Evolutionary conservation across 2,888 invertebrate species (phyloP).

Genomic region (Amphipyra tragopoginis): DNA sequence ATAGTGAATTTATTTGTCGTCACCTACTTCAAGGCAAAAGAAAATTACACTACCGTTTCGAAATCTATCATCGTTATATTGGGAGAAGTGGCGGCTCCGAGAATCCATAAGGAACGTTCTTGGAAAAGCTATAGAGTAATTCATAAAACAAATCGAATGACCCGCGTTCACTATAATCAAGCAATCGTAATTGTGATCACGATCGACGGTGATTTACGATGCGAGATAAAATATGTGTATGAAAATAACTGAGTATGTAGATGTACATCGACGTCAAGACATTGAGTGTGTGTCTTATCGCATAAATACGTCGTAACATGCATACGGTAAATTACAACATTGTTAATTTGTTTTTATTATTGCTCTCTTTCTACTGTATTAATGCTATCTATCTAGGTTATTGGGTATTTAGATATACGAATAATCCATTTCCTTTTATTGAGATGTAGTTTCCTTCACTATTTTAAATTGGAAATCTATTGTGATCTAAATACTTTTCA

Average conservation of each 20-base stretch:
- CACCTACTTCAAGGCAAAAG: neutral
- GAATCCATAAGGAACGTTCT: conserved; percentile 26
- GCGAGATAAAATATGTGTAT: conserved; percentile 29
- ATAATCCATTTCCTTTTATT: no score
- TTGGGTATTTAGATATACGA: neutral
- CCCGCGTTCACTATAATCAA: conserved; percentile 42
- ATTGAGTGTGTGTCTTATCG: conserved; percentile 12
- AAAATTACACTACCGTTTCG: conserved; percentile 16
- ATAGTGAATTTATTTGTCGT: conserved; percentile 1
- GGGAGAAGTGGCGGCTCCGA: neutral
- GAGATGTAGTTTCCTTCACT: no score
- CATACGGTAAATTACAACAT: conserved; percentile 8
- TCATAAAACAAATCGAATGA: conserved; percentile 37
- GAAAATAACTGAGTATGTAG: conserved; percentile 25
- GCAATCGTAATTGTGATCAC: conserved; percentile 53
- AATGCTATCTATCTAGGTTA: conserved; percentile 6
- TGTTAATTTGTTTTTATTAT: conserved; percentile 7
- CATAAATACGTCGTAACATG: conserved; percentile 17
- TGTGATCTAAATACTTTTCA: neutral
- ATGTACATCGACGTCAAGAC: neutral
- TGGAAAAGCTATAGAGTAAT: conserved; percentile 21
- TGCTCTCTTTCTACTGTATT: neutral
- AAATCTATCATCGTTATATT: conserved; percentile 21
- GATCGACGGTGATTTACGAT: conserved; percentile 40
- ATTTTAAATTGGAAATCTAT: neutral